These are phyloP conservation scores for Staurois parvus DNA, from an alignment of 2,797 vertebrate genomes.

Conservation along the genomic window DNA sequence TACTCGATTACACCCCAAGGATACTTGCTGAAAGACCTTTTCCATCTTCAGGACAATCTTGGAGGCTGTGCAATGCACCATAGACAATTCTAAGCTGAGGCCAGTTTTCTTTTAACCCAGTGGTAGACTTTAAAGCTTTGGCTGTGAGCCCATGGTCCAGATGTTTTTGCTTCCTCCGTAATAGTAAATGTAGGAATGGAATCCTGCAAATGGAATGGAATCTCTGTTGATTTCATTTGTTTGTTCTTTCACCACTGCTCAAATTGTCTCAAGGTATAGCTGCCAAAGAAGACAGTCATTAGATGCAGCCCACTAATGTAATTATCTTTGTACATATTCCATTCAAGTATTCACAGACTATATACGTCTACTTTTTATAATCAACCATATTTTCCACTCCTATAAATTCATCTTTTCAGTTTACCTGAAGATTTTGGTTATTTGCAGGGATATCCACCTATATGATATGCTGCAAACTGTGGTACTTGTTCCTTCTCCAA, in stretches of 20 bases:
- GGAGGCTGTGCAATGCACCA: slow-evolving; percentile 80
- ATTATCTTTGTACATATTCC: slow-evolving; percentile 59
- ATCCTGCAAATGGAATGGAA: slow-evolving; percentile 58
- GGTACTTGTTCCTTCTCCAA: too few relatives aligned
- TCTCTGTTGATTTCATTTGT: slow-evolving; percentile 65
- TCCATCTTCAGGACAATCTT: slow-evolving; percentile 67
- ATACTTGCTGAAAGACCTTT: slow-evolving; percentile 66
- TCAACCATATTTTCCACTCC: too few relatives aligned
- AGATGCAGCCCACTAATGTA: slow-evolving; percentile 67
- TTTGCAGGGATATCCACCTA: too few relatives aligned
- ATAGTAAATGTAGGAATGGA: slow-evolving; percentile 69
- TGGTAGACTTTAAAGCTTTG: slow-evolving; percentile 84
- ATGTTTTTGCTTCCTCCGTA: slow-evolving; percentile 76
- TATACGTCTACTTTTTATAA: neutral
- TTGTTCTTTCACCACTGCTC: slow-evolving; percentile 73
- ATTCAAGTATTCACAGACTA: neutral
- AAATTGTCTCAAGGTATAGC: slow-evolving; percentile 63
- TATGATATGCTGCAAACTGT: too few relatives aligned
- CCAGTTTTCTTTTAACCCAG: slow-evolving; percentile 87
- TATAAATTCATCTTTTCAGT: too few relatives aligned
- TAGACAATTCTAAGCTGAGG: slow-evolving; percentile 87
- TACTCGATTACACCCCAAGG: slow-evolving; percentile 72
- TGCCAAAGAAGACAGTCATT: slow-evolving; percentile 68
- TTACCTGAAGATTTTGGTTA: too few relatives aligned
- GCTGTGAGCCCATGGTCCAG: slow-evolving; percentile 79